Conservation (phyloP, 2,113 vertebrate genomes). For the Hippoglossus stenolepis region DNA sequence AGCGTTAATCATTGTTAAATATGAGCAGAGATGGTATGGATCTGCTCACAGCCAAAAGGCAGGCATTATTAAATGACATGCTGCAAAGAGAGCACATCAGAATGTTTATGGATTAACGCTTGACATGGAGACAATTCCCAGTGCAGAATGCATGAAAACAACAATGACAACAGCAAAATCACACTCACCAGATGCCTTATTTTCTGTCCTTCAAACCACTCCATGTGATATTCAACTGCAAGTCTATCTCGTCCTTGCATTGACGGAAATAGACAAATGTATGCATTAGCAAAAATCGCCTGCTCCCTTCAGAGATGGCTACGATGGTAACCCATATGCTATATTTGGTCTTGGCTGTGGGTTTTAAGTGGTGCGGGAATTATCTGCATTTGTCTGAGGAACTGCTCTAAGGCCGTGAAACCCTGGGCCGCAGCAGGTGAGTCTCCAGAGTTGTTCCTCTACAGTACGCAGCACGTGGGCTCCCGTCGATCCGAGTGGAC, state of each 20-base stretch:
- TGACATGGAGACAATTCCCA: conserved; percentile 72
- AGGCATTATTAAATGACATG: conserved; percentile 68
- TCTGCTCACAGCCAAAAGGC: conserved; percentile 64
- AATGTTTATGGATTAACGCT: conserved; percentile 81
- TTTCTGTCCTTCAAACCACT: conserved; percentile 43
- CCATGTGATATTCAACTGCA: conserved; percentile 45
- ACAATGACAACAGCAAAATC: conserved; percentile 68
- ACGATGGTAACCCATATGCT: conserved; percentile 68
- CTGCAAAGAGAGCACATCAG: conserved; percentile 70
- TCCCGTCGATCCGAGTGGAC: conserved; percentile 46
- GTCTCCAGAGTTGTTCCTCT: conserved; percentile 61
- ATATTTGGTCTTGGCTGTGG: conserved; percentile 63
- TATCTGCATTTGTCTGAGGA: conserved; percentile 58
- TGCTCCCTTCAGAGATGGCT: conserved; percentile 45
- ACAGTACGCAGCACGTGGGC: conserved; percentile 45
- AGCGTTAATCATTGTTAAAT: conserved; percentile 67
- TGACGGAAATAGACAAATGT: conserved; percentile 49
- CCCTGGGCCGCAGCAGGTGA: conserved; percentile 65
- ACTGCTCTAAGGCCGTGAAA: conserved; percentile 52
- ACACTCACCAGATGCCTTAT: conserved; percentile 51
- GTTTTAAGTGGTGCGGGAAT: conserved; percentile 61
- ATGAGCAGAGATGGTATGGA: conserved; percentile 60
- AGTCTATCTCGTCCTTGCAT: conserved; percentile 57
- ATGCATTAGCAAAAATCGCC: conserved; percentile 43
- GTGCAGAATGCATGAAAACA: conserved; percentile 74